Evolutionary conservation across 2,113 vertebrate genomes (phyloP).

Genomic region (Hystrix brachyura): DNA sequence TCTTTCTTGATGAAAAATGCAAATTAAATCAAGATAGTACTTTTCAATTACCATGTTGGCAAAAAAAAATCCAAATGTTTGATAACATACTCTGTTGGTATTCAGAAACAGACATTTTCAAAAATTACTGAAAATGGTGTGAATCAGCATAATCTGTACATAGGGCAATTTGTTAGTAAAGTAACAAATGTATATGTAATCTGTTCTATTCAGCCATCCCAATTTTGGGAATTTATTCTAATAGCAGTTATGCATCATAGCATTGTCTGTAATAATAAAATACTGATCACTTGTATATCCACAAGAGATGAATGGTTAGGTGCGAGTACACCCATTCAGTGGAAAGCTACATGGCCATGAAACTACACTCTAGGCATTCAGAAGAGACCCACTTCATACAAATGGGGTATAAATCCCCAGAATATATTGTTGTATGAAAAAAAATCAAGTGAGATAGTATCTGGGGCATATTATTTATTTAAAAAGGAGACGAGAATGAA

Average conservation of each 20-base stretch:
- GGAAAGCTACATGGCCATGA: background rate
- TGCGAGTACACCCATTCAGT: too few relatives aligned
- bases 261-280: background rate
- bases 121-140: background rate
- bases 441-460: background rate
- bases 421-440: background rate
- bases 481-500: background rate
- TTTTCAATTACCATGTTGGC: slow-evolving; percentile 13
- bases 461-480: background rate
- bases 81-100: slow-evolving; percentile 2
- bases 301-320: background rate
- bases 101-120: background rate
- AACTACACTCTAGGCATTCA: background rate
- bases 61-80: slow-evolving; percentile 21
- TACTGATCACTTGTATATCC: fast-evolving
- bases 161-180: background rate
- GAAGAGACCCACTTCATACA: background rate
- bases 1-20: background rate
- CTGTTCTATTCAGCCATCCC: background rate
- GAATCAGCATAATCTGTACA: background rate
- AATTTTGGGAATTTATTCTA: background rate
- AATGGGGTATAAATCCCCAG: background rate
- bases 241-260: background rate
- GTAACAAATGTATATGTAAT: background rate
- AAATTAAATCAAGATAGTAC: slow-evolving; percentile 9